Percentiles rank a stretch among this genome's conserved stretches.
phyloP scores from a whole-genome alignment of 2,888 invertebrate genomes.

The Ametastegia equiseti region DNA sequence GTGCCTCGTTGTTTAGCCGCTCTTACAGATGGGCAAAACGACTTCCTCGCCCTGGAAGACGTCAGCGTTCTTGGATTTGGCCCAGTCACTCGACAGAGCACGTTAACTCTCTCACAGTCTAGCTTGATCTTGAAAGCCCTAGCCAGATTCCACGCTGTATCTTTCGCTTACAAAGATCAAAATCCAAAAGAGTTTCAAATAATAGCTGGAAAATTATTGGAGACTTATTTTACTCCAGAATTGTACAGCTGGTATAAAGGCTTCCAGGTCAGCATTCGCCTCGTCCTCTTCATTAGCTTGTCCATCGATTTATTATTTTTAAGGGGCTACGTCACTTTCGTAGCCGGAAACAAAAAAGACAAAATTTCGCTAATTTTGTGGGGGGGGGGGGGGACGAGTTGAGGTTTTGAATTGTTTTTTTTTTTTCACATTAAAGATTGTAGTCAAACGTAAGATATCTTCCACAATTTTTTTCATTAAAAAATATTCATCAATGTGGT shows the following conservation, averaged over 20 bases:
- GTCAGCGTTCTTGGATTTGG: constrained; percentile 70
- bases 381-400: too few relatives aligned
- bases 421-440: too few relatives aligned
- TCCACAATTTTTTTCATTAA: too few relatives aligned
- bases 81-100: constrained; percentile 66
- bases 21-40: constrained; percentile 73
- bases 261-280: constrained; percentile 64
- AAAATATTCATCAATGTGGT: too few relatives aligned
- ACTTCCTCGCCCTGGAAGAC: constrained; percentile 75
- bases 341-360: too few relatives aligned
- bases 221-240: constrained; percentile 65
- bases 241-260: constrained; percentile 68
- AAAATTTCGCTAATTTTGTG: too few relatives aligned
- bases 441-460: too few relatives aligned
- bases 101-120: constrained; percentile 68
- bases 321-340: too few relatives aligned
- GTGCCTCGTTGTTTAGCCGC: constrained; percentile 70
- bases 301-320: too few relatives aligned
- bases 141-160: constrained; percentile 76
- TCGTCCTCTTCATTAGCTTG: too few relatives aligned
- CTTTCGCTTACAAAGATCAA: constrained; percentile 75
- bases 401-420: too few relatives aligned
- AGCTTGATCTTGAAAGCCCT: constrained; percentile 71
- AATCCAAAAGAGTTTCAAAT: constrained; percentile 69
- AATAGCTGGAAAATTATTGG: constrained; percentile 59